Evolutionary conservation across 2,113 vertebrate genomes (phyloP).

Genomic region (Clupea harengus): DNA sequence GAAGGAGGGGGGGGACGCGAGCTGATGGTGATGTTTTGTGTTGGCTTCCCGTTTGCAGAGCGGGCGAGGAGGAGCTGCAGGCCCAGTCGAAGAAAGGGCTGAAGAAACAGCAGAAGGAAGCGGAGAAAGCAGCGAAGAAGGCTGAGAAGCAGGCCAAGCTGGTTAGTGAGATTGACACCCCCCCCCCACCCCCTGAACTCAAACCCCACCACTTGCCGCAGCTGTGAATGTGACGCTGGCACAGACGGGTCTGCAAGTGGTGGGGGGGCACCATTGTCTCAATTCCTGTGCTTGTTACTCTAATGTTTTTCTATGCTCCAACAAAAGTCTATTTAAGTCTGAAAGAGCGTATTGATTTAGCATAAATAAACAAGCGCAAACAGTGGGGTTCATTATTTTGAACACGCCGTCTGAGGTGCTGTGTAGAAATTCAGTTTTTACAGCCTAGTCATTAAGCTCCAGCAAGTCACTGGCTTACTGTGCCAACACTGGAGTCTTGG

Average conservation of each 20-base stretch:
- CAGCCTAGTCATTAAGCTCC: neutral
- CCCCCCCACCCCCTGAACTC: neutral
- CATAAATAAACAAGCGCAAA: slow-evolving; percentile 18
- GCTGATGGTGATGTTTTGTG: too few species aligned
- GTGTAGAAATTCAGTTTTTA: neutral
- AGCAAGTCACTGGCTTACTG: neutral
- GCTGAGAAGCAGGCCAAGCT: slow-evolving; percentile 75
- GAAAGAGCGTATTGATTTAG: slow-evolving; percentile 11
- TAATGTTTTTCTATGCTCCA: slow-evolving; percentile 60
- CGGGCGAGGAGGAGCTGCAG: slow-evolving; percentile 71
- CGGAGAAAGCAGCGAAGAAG: slow-evolving; percentile 77
- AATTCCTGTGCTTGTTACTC: slow-evolving; percentile 65
- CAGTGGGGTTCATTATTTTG: neutral
- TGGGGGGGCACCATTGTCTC: slow-evolving; percentile 62
- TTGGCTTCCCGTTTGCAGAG: slow-evolving; percentile 77
- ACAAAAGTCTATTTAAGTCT: slow-evolving; percentile 61
- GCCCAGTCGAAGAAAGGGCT: slow-evolving; percentile 76
- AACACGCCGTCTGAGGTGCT: neutral
- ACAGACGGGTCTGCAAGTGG: slow-evolving; percentile 43
- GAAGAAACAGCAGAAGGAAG: slow-evolving; percentile 84
- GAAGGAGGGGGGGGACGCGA: too few species aligned
- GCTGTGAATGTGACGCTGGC: slow-evolving; percentile 57
- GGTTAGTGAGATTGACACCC: slow-evolving; percentile 62
- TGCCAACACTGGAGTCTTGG: neutral
- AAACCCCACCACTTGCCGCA: slow-evolving; percentile 27